Evolutionary conservation across 2,797 vertebrate genomes (phyloP).

Genomic region (Halcyon badia): DNA sequence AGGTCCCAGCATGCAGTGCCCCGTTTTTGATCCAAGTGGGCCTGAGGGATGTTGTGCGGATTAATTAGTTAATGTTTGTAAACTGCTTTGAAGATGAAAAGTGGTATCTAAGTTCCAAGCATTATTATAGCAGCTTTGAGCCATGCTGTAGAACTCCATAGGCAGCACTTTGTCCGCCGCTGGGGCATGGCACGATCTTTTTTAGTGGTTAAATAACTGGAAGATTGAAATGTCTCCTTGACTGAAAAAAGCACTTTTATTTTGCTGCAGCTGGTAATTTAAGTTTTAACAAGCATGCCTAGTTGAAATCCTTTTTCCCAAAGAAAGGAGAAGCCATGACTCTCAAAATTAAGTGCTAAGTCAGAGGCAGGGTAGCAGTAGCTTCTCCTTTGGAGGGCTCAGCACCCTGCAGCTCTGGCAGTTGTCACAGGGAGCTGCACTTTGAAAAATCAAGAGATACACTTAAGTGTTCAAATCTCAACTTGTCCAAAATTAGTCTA

Average conservation of each 20-base stretch:
- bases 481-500: constrained; percentile 32
- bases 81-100: constrained; percentile 80
- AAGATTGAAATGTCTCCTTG: constrained; percentile 59
- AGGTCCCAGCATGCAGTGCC: constrained; percentile 68
- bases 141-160: constrained; percentile 68
- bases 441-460: constrained; percentile 18
- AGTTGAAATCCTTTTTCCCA: constrained; percentile 40
- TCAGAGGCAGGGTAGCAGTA: background rate
- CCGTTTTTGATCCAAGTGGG: constrained; percentile 71
- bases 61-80: constrained; percentile 78
- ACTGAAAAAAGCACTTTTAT: constrained; percentile 43
- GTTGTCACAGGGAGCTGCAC: background rate
- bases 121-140: constrained; percentile 74
- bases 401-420: background rate
- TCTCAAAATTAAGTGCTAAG: constrained; percentile 18
- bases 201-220: constrained; percentile 69
- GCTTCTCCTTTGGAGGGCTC: background rate
- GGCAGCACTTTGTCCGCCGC: constrained; percentile 66
- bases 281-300: constrained; percentile 49
- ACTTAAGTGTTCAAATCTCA: background rate
- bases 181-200: constrained; percentile 56
- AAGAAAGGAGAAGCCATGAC: constrained; percentile 21
- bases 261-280: constrained; percentile 66
- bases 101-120: constrained; percentile 72
- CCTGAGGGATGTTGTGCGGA: constrained; percentile 73